Percentiles rank a stretch among this genome's conserved stretches.
Conservation (phyloP, 2,113 vertebrate genomes). For the Chionis minor region DNA sequence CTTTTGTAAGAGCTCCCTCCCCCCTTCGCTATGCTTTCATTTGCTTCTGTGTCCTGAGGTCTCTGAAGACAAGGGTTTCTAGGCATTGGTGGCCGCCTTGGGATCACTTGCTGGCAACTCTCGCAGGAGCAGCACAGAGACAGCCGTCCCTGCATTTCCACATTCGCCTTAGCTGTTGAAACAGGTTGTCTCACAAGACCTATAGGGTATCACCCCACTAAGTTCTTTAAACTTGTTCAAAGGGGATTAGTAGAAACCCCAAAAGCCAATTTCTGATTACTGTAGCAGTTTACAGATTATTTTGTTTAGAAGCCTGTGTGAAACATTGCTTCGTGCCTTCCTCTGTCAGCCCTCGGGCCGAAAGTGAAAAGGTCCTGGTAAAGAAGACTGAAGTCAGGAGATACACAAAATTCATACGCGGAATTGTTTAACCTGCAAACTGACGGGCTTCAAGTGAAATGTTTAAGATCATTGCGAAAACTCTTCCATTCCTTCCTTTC, state of each 20-base stretch:
- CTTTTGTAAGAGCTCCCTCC: not conserved
- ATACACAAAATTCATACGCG: not conserved
- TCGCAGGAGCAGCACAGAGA: not conserved
- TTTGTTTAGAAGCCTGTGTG: not conserved
- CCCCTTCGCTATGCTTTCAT: not conserved
- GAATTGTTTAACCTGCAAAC: not conserved
- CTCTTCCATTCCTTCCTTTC: not conserved
- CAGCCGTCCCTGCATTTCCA: not conserved
- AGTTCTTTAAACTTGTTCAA: not conserved
- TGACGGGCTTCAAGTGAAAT: not conserved
- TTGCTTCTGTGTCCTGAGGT: not conserved
- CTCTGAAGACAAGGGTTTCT: not conserved
- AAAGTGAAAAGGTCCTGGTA: not conserved
- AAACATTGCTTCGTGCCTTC: not conserved
- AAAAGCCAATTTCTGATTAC: not conserved
- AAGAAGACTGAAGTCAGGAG: not conserved
- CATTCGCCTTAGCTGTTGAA: not conserved
- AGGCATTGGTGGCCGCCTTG: accelerated
- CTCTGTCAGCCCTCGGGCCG: not conserved
- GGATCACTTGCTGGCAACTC: not conserved
- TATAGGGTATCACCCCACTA: not conserved
- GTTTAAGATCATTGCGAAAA: not conserved
- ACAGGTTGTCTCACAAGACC: not conserved
- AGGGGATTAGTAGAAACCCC: not conserved
- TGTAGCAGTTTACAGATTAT: not conserved